Evolutionary conservation across 2,113 vertebrate species (phyloP), one percentile per base, ranked within the genome.

Genomic region (Entelurus aequoreus): DNA sequence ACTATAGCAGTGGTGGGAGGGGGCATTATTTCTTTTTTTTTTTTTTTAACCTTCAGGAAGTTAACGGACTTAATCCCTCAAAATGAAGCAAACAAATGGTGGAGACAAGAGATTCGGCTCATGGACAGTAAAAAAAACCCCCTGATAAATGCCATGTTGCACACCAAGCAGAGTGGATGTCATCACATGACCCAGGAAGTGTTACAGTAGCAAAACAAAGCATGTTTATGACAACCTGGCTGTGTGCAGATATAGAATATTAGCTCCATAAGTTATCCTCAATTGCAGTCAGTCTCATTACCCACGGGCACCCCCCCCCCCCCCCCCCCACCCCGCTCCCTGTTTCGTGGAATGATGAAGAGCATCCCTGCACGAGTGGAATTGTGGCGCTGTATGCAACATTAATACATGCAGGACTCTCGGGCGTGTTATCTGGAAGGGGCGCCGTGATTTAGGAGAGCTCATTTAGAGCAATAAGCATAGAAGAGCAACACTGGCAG

Each of bases 391-490:
- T 76, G 79, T 78, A 82, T 81, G 79, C 79, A 81, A 71, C 88
- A 87, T 85, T 84, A 87, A 86, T 81, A 84, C 82, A 84, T 62
- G 85, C 81, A 87, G 82, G 83, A 84, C 82, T 88, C 88, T 87
- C 85, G 60, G 77, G 87, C 78, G 83, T 87, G 75, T 82, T 66
- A 83, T 82, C 76, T 48, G 44, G 78, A 87, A 86, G 81, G 42
- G 76, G 78, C 54, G 35, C 78, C 59, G 63, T 89, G 89, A 90
- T 89, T 91, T 90, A 91, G 61, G 80, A 71, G 76, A 88, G 80
- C 84, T 88, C 87, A 90, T 90, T 90, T 95, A 93, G 91, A 91
- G 91, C 92, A 89, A 87, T 89, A 93, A 87, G 83, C 86, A 86
- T 81, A 81, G 86, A 84, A 75, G 76, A 80, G 75, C 68, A 74